Conservation (phyloP, 2,797 vertebrate species). For the Acropternis orthonyx region DNA sequence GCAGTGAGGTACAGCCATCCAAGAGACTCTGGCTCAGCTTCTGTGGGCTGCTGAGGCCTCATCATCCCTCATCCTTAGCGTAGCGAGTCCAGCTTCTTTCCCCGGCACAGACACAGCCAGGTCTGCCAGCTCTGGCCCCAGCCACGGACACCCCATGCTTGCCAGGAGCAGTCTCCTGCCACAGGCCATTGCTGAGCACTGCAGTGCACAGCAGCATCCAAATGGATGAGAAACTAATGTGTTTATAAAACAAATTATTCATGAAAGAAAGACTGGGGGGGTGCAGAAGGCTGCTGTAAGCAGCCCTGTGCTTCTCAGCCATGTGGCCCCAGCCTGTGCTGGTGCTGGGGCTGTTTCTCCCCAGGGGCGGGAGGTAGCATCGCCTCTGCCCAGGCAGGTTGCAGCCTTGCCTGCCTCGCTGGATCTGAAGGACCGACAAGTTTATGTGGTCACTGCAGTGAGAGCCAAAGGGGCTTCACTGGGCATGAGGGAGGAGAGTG, state of each 20-base stretch:
- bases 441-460: background rate
- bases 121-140: background rate
- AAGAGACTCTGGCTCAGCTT: background rate
- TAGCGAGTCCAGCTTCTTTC: background rate
- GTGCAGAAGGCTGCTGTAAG: background rate
- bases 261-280: background rate
- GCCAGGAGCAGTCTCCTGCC: background rate
- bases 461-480: background rate
- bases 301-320: background rate
- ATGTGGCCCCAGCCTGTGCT: background rate
- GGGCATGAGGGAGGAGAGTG: accelerated
- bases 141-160: accelerated
- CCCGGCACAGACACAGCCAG: accelerated
- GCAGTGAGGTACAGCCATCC: accelerated
- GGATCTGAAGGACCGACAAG: background rate
- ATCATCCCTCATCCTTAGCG: accelerated
- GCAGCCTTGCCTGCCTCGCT: background rate
- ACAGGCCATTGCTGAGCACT: background rate
- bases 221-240: background rate
- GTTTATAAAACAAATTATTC: background rate
- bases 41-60: background rate
- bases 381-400: background rate
- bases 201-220: background rate
- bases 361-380: background rate
- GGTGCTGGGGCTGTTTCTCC: background rate